These are phyloP conservation scores for Leptosomus discolor DNA, from an alignment of 2,113 vertebrate species.

Conservation along the genomic window DNA sequence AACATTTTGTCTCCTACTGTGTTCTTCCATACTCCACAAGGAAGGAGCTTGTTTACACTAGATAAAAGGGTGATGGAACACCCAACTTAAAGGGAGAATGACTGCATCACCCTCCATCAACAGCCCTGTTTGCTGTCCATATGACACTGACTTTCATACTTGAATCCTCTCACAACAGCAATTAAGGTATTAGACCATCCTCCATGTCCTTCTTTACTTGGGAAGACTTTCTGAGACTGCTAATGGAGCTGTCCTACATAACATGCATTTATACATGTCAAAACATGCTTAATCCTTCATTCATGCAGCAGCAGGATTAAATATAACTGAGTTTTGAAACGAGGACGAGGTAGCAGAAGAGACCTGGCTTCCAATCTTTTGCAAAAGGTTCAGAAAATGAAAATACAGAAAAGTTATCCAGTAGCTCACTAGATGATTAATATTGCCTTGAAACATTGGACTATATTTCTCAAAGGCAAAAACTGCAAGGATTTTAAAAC, in stretches of 20 bases:
- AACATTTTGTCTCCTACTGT: background rate
- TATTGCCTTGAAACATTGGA: background rate
- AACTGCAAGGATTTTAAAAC: background rate
- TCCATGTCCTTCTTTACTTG: background rate
- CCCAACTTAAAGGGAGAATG: background rate
- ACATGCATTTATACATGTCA: background rate
- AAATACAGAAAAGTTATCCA: background rate
- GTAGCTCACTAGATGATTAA: background rate
- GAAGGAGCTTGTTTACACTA: background rate
- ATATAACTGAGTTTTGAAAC: background rate
- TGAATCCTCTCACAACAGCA: background rate
- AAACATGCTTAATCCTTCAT: background rate
- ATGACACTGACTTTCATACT: background rate
- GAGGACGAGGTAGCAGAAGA: background rate
- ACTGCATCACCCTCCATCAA: background rate
- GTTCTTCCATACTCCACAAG: background rate
- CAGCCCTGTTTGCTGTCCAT: background rate
- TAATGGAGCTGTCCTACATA: background rate
- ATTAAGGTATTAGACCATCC: background rate
- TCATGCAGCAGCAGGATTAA: background rate
- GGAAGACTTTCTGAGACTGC: background rate
- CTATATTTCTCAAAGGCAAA: background rate
- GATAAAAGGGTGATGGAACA: background rate
- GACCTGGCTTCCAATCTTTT: background rate
- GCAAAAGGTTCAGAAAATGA: background rate